Conservation (phyloP, 53 echinoderm and acorn worm species). For the Echinometra lucunter region DNA sequence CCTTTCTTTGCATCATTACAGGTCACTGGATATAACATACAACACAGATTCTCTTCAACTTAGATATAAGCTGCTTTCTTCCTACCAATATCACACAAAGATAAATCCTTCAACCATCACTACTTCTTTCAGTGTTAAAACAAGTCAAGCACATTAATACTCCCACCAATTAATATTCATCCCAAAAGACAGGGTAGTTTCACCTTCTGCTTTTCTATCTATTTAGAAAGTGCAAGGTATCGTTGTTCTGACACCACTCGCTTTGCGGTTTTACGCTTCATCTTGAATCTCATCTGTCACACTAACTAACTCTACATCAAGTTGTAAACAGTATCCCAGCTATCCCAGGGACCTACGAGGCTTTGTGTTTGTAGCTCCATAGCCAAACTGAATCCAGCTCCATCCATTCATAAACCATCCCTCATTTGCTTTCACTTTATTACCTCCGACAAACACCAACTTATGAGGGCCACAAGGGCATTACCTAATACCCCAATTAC, state of each 20-base stretch:
- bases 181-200: background rate
- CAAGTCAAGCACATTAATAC: background rate
- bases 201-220: background rate
- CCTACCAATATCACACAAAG: no score
- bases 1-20: no score
- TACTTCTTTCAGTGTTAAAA: background rate
- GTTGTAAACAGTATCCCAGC: background rate
- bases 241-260: background rate
- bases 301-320: background rate
- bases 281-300: background rate
- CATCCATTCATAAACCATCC: slow-evolving; percentile 38
- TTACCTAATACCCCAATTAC: background rate
- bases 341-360: background rate
- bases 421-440: slow-evolving; percentile 11
- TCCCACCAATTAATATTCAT: background rate
- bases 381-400: background rate
- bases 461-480: background rate
- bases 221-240: background rate
- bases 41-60: no score
- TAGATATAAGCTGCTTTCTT: no score
- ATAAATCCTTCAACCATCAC: no score
- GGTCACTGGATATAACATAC: no score
- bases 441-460: background rate
- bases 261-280: slow-evolving; percentile 11
- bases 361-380: background rate